Conservation (phyloP, 2,888 invertebrate species). For the Lissocephala sabroskyi region DNA sequence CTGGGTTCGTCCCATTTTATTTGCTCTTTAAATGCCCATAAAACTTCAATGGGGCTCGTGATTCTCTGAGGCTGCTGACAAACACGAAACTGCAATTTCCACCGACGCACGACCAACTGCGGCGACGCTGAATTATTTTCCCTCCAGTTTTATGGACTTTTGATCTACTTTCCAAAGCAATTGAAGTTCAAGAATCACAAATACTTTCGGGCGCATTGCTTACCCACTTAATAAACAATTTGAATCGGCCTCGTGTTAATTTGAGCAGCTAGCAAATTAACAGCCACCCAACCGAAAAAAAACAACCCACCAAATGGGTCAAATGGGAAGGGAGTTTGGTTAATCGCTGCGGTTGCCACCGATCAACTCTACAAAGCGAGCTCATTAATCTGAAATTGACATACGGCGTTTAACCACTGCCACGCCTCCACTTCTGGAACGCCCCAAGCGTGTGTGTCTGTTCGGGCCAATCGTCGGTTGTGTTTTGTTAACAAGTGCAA, state of each 20-base stretch:
- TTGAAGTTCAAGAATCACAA: slow-evolving; percentile 17
- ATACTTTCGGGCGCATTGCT: too few species aligned
- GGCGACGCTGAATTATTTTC: slow-evolving; percentile 23
- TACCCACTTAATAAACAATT: too few species aligned
- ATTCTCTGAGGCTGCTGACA: slow-evolving; percentile 15
- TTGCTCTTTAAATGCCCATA: slow-evolving; percentile 37
- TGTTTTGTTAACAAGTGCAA: not conserved
- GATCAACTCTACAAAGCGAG: not conserved
- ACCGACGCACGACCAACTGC: slow-evolving; percentile 34
- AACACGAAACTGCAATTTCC: slow-evolving; percentile 46
- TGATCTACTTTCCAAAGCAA: slow-evolving; percentile 9
- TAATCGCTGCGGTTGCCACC: not conserved
- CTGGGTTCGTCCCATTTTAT: slow-evolving; percentile 35
- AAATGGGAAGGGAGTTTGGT: not conserved
- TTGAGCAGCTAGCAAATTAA: too few species aligned
- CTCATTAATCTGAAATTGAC: slow-evolving; percentile 4
- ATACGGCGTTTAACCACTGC: too few species aligned
- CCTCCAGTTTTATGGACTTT: slow-evolving; percentile 20
- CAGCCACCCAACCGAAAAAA: not conserved
- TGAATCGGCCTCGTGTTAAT: too few species aligned
- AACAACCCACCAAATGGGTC: too few species aligned
- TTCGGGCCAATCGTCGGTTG: not conserved
- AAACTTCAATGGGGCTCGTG: slow-evolving; percentile 27
- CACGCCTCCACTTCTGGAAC: too few species aligned
- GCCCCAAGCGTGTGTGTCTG: not conserved